Evolutionary conservation across 2,797 vertebrate genomes (phyloP).

Genomic region (Chaunax sp.): DNA sequence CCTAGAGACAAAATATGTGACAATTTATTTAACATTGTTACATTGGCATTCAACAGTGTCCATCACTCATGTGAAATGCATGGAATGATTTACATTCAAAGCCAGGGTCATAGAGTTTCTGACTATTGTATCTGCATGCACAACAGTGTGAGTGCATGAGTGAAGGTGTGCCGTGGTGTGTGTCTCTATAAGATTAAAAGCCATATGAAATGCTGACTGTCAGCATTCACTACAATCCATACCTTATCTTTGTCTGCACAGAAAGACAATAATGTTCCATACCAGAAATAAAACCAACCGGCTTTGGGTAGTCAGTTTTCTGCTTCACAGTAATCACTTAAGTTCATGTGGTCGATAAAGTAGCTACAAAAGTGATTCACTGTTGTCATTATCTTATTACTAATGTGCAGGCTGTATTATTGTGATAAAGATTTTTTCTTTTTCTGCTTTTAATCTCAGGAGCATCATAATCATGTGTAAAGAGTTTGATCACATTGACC

Average conservation of each 20-base stretch:
- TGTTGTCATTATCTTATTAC: background rate
- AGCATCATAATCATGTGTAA: background rate
- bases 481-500: background rate
- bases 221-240: slow-evolving; percentile 9
- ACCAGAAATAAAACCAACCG: background rate
- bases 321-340: background rate
- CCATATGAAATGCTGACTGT: slow-evolving; percentile 15
- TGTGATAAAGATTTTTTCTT: background rate
- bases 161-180: background rate
- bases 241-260: background rate
- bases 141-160: background rate
- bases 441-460: background rate
- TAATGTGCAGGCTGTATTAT: background rate
- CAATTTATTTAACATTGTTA: slow-evolving; percentile 46
- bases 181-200: slow-evolving; percentile 6
- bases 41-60: slow-evolving; percentile 23
- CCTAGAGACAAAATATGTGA: slow-evolving; percentile 43
- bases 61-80: background rate
- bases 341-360: background rate
- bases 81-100: slow-evolving; percentile 28
- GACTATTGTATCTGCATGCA: slow-evolving; percentile 1
- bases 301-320: no score
- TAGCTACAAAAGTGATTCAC: slow-evolving; percentile 12
- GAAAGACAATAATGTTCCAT: slow-evolving; percentile 6
- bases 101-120: slow-evolving; percentile 4